Base-by-base conservation (phyloP, 1,140 invertebrate species). In the Drosophila bocki region DNA sequence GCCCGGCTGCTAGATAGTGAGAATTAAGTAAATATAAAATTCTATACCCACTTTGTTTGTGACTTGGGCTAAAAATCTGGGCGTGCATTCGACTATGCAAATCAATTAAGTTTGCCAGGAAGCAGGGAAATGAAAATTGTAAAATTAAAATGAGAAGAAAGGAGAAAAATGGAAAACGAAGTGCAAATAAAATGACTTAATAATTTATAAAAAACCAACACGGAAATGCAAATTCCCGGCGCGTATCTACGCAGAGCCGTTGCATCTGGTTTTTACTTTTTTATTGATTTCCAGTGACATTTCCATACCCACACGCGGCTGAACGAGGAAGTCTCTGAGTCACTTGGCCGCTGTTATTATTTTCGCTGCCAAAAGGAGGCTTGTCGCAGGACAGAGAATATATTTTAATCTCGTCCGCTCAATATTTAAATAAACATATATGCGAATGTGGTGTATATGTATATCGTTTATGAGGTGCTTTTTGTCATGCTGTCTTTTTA, bases 261-360 rank as follows among this genome's bases (percentile, higher is more conserved):
- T 85, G 76, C 62, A 80, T 78, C 80, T 83, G 74, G 54, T 67
- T 77, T 60, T 76, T 71, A 45, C 35, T 39, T 58, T 75, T 68
- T 59, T 76, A 77, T 69, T 69, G 75, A 62, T 78, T 78, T 60
- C 71, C 67, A 87, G 76, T 87, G 70, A 82, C 71, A 64, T 56
- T 47, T 62, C 50, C 51, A 54, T 57, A 56, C 42, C 37, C 44
- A 50, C 50, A 26, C 47, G n/a, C n/a, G 15, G 13, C 17, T 19
- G 44, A 64, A 74, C 39, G 33, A 75, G 71, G 71, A 75, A 75
- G 42, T 72, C 68, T 39, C 45, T 72, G 70, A 72, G 69, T 72
- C 67, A 74, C 19, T 72, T 60, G 29, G 39, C 26, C 32, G 47
- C 59, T 57, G 44, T 61, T 65, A 35, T 47, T 19, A 59, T 53